Evolutionary conservation across 2,113 vertebrate species (phyloP).

Genomic region (Actenoides lindsayi): DNA sequence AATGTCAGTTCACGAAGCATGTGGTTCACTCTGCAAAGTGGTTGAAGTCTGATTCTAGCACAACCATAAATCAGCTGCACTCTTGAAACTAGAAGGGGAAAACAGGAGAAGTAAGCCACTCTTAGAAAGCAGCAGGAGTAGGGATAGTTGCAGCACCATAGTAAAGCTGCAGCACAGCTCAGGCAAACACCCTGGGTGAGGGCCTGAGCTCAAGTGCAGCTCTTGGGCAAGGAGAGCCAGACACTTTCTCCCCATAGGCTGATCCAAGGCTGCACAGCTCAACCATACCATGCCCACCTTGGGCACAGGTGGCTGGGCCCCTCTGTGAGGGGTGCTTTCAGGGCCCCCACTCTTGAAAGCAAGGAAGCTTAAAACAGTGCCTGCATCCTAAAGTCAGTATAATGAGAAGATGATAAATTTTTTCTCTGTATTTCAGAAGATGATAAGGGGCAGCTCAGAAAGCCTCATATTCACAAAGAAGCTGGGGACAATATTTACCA

Average conservation of each 20-base stretch:
- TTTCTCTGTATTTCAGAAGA: not conserved
- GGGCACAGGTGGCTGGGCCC: no score
- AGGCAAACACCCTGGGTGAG: not conserved
- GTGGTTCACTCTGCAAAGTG: not conserved
- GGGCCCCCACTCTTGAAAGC: not conserved
- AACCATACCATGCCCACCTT: accelerated
- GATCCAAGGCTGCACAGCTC: accelerated
- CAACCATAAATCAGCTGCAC: not conserved
- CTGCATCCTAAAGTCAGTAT: not conserved
- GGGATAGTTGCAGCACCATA: accelerated
- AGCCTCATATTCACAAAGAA: not conserved
- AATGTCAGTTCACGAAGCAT: not conserved
- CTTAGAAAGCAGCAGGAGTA: not conserved
- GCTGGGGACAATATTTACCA: no score
- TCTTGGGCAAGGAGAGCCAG: not conserved
- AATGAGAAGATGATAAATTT: not conserved
- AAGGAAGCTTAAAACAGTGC: accelerated
- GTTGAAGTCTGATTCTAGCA: not conserved
- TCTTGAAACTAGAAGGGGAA: not conserved
- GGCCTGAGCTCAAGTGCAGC: not conserved
- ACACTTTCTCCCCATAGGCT: accelerated
- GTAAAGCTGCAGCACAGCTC: not conserved
- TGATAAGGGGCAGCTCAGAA: not conserved
- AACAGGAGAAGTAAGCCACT: not conserved
- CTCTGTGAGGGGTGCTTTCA: accelerated